Percentiles rank a stretch among this genome's conserved stretches.
These are phyloP conservation scores for Agapornis canus DNA, from an alignment of 2,797 vertebrate genomes.

Conservation along the genomic window DNA sequence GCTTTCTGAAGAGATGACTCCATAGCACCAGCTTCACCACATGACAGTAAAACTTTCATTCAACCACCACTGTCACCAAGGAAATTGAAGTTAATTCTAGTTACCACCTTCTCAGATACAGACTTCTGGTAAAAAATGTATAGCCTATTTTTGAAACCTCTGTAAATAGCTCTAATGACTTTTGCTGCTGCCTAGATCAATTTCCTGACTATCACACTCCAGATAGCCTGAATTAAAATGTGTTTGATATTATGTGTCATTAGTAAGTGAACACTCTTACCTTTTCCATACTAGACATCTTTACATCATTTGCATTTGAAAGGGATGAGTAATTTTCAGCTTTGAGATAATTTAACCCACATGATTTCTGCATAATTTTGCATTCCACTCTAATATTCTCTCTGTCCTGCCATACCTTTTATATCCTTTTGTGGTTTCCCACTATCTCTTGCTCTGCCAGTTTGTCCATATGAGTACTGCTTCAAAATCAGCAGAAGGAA, in stretches of 20 bases:
- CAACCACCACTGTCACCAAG: slow-evolving; percentile 9
- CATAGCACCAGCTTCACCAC: not conserved
- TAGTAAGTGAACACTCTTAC: slow-evolving; percentile 66
- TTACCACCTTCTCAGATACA: slow-evolving; percentile 40
- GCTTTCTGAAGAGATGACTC: not conserved
- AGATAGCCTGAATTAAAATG: slow-evolving; percentile 62
- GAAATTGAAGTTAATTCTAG: slow-evolving; percentile 50
- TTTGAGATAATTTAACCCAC: slow-evolving; percentile 60
- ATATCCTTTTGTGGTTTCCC: slow-evolving; percentile 51
- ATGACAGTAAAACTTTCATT: not conserved
- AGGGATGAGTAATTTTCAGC: slow-evolving; percentile 71
- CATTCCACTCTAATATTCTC: slow-evolving; percentile 64
- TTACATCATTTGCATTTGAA: slow-evolving; percentile 79
- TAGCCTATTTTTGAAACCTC: slow-evolving; percentile 37
- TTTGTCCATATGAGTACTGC: slow-evolving; percentile 13
- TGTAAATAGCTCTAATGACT: slow-evolving; percentile 51
- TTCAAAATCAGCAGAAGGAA: slow-evolving; percentile 14
- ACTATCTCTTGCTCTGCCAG: slow-evolving; percentile 14
- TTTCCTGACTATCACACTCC: slow-evolving; percentile 51
- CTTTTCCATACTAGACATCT: slow-evolving; percentile 63
- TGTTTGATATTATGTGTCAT: slow-evolving; percentile 43
- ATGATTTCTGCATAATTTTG: slow-evolving; percentile 58
- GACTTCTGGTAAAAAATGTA: slow-evolving; percentile 33
- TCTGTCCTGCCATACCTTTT: slow-evolving; percentile 53
- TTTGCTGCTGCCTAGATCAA: slow-evolving; percentile 30